Conservation (phyloP, 2,113 vertebrate genomes). For the Vombatus ursinus region DNA sequence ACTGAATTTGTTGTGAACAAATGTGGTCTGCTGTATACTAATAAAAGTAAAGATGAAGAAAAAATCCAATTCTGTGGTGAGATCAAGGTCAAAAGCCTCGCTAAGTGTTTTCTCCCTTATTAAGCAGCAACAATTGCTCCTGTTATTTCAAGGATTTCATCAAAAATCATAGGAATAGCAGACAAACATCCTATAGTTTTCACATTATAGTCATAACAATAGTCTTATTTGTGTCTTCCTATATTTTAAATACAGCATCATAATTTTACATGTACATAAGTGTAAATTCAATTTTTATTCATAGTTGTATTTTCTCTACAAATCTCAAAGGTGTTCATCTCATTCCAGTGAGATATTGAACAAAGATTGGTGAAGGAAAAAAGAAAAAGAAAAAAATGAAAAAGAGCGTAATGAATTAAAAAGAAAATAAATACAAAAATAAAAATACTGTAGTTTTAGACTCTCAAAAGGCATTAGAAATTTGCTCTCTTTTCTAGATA, state of each 20-base stretch:
- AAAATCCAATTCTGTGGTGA: conserved; percentile 70
- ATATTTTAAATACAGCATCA: conserved; percentile 27
- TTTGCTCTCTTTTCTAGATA: background rate
- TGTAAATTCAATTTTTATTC: background rate
- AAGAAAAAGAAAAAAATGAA: background rate
- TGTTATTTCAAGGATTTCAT: conserved; percentile 46
- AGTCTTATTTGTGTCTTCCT: background rate
- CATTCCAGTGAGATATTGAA: background rate
- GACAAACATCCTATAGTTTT: background rate
- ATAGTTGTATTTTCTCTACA: background rate
- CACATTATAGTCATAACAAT: background rate
- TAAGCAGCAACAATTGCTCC: conserved; percentile 52
- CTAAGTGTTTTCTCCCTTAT: conserved; percentile 59
- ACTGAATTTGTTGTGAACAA: conserved; percentile 59
- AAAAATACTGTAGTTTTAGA: background rate
- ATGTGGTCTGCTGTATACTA: conserved; percentile 36
- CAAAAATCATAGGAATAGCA: conserved; percentile 49
- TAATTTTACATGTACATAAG: background rate
- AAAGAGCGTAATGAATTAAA: background rate
- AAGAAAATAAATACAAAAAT: background rate
- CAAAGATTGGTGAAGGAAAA: background rate
- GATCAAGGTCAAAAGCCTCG: conserved; percentile 61
- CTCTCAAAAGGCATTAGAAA: background rate
- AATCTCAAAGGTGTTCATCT: background rate
- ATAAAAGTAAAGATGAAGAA: conserved; percentile 57